phyloP scores from a whole-genome alignment of 2,888 invertebrate genomes.

The Tenodera sinensis region DNA sequence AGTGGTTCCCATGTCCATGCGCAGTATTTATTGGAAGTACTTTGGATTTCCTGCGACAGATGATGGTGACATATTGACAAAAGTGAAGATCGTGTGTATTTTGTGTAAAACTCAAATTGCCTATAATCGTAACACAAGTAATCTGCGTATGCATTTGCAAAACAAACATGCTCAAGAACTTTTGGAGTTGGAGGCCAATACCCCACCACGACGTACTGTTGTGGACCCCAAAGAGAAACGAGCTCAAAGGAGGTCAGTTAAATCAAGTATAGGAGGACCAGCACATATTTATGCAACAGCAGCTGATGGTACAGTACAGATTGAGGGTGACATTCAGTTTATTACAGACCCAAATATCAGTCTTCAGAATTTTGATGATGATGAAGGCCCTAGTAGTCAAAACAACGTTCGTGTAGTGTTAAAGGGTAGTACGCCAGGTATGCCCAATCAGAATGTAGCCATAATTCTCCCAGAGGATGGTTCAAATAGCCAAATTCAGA shows the following conservation, averaged over 20 bases:
- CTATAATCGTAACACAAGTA: constrained; percentile 51
- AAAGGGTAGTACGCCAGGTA: constrained; percentile 22
- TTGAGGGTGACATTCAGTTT: constrained; percentile 45
- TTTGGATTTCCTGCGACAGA: constrained; percentile 52
- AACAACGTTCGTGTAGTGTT: constrained; percentile 28
- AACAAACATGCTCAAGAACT: constrained; percentile 47
- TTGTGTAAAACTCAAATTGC: constrained; percentile 50
- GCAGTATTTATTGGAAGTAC: constrained; percentile 52
- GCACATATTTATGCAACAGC: constrained; percentile 45
- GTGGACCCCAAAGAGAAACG: constrained; percentile 39
- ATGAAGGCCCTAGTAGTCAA: constrained; percentile 31
- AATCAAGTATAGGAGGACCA: constrained; percentile 15
- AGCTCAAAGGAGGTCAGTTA: constrained; percentile 41
- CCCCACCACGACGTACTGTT: constrained; percentile 37
- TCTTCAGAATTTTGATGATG: constrained; percentile 42
- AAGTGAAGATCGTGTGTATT: constrained; percentile 49
- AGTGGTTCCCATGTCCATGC: constrained; percentile 50
- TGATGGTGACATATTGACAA: constrained; percentile 43
- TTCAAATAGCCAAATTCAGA: constrained; percentile 30
- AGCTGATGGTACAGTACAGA: constrained; percentile 45
- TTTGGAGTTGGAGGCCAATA: constrained; percentile 41
- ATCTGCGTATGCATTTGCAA: constrained; percentile 50
- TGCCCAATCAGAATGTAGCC: constrained; percentile 39
- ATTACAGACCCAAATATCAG: constrained; percentile 44
- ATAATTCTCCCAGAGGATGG: constrained; percentile 42